These are phyloP conservation scores for Antheraea pernyi DNA, from an alignment of 1,140 invertebrate species.

Conservation along the genomic window DNA sequence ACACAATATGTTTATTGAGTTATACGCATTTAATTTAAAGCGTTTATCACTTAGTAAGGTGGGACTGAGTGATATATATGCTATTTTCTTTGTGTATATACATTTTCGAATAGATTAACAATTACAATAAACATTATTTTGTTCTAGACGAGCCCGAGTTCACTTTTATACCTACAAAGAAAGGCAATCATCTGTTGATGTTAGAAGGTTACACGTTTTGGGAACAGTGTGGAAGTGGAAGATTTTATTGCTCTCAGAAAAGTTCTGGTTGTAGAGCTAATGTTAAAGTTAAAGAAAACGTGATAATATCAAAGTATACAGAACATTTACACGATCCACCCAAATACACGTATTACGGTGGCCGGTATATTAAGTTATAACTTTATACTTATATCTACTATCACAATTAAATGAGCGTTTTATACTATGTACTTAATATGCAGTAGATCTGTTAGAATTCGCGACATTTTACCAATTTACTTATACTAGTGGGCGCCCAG, in stretches of 20 bases:
- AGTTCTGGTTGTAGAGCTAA: constrained; percentile 45
- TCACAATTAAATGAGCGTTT: too few species aligned
- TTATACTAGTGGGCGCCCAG: too few species aligned
- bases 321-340: constrained; percentile 1
- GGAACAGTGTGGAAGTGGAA: constrained; percentile 17
- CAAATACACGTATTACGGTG: neutral
- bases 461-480: too few species aligned
- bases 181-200: constrained; percentile 28
- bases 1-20: too few species aligned
- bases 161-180: constrained; percentile 29
- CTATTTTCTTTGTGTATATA: too few species aligned
- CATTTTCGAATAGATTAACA: neutral
- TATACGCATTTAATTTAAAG: too few species aligned
- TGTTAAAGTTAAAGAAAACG: constrained; percentile 24
- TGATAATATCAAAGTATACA: neutral
- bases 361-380: constrained; percentile 10
- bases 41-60: too few species aligned
- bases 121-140: neutral
- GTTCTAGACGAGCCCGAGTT: constrained; percentile 18
- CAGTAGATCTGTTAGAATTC: too few species aligned
- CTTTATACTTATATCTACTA: too few species aligned
- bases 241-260: constrained; percentile 54
- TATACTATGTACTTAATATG: too few species aligned
- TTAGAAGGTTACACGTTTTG: constrained; percentile 25
- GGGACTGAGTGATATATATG: too few species aligned